Base-by-base conservation (phyloP, 1,140 invertebrate genomes). In the Thaumatotibia leucotreta region DNA sequence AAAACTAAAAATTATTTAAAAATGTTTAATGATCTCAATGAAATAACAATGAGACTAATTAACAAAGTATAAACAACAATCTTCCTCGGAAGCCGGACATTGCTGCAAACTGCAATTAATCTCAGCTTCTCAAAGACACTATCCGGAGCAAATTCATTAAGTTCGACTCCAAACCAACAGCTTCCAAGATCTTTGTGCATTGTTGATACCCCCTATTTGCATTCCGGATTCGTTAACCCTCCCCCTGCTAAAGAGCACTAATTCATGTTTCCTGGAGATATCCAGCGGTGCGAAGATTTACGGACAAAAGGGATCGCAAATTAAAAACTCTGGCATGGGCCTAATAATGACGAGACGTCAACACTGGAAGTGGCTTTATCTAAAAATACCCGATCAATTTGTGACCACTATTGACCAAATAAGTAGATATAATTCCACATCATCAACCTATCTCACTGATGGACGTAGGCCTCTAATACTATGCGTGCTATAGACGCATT, bases 231-330 rank as follows among this genome's bases (percentile, higher is more conserved):
- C 76, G 76, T 83, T 78, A 79, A 66, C 73, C 68, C 67, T 70
- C 66, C 71, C 75, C 76, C 66, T 58, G 72, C 50, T 66, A 66
- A 73, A 79, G 72, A 73, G 77, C 72, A 76, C 82, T 85, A 83
- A 88, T 88, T 88, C 85, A 86, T 88, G 86, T 86, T 86, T 88
- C 78, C 75, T 63, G 71, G 79, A 82, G 75, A 79, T 70, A 76
- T 79, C 70, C 75, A 79, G 73, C 76, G 72, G 72, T n/a, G 74
- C 79, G 76, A 75, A 84, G 86, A 83, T 86, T 84, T 76, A 77
- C 70, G 75, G 72, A 84, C 82, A 81, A 74, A 84, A 79, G 77
- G 77, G 80, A 70, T 79, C 70, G 68, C 75, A 84, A 88, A 86
- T 88, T 86, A 86, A 86, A 88, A 88, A 86, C 71, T 72, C 70